Conservation (phyloP, 2,888 invertebrate species). For the Chymomyza amoena region DNA sequence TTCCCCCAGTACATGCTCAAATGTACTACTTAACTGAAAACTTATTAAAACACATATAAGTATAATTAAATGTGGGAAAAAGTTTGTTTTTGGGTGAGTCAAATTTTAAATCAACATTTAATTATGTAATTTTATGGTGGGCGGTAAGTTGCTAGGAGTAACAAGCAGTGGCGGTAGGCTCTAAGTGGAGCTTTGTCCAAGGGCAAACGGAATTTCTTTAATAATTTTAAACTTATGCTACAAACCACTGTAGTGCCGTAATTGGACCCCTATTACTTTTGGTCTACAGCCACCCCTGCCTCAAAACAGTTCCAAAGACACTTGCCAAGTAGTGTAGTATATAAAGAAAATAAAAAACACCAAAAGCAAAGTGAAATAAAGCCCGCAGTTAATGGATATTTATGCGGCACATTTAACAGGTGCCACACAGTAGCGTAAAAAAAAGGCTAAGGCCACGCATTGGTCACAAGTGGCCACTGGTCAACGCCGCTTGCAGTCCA, state of each 20-base stretch:
- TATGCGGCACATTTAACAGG: constrained; percentile 53
- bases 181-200: too few species aligned
- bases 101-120: neutral
- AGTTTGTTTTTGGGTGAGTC: neutral
- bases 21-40: too few species aligned
- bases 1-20: neutral
- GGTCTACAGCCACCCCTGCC: neutral
- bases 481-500: neutral
- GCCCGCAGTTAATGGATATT: constrained; percentile 48
- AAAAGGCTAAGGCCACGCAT: constrained; percentile 12
- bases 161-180: too few species aligned
- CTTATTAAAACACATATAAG: neutral
- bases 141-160: too few species aligned
- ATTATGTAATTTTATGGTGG: neutral
- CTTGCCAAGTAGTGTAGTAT: neutral
- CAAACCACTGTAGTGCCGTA: too few species aligned
- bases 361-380: neutral
- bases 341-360: neutral
- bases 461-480: constrained; percentile 23
- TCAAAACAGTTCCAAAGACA: neutral
- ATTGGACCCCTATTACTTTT: too few species aligned
- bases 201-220: too few species aligned
- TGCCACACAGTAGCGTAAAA: constrained; percentile 26
- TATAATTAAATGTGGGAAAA: neutral
- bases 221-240: too few species aligned